These are phyloP conservation scores for Allygus modestus DNA, from an alignment of 2,888 invertebrate species.

Conservation along the genomic window DNA sequence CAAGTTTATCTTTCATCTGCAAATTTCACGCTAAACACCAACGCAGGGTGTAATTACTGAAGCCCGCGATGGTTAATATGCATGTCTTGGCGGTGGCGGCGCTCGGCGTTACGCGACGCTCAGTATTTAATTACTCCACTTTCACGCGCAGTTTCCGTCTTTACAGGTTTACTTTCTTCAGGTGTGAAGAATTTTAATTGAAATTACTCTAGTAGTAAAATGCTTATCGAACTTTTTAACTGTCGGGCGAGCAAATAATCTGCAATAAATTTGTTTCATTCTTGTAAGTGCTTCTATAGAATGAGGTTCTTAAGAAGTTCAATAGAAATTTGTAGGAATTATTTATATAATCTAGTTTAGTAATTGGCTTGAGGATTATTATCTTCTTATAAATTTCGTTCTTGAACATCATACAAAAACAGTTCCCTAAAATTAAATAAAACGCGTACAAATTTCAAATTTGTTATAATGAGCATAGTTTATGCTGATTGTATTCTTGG, in stretches of 20 bases:
- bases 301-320: too few relatives aligned
- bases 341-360: too few relatives aligned
- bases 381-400: too few relatives aligned
- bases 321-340: too few relatives aligned
- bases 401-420: too few relatives aligned
- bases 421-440: too few relatives aligned
- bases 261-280: too few relatives aligned
- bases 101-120: neutral
- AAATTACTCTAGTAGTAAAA: neutral
- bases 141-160: slow-evolving; percentile 23
- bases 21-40: slow-evolving; percentile 25
- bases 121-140: slow-evolving; percentile 29
- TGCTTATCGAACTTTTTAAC: neutral
- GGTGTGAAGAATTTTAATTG: neutral
- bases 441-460: too few relatives aligned
- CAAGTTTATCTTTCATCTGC: slow-evolving; percentile 20
- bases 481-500: too few relatives aligned
- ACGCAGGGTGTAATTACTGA: slow-evolving; percentile 7
- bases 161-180: neutral
- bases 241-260: neutral
- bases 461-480: too few relatives aligned
- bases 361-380: too few relatives aligned
- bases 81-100: neutral
- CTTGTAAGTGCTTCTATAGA: too few relatives aligned
- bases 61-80: slow-evolving; percentile 8